phyloP scores from a whole-genome alignment of 37 sponge, comb jelly and placozoan species.

The Crambe crambe region DNA sequence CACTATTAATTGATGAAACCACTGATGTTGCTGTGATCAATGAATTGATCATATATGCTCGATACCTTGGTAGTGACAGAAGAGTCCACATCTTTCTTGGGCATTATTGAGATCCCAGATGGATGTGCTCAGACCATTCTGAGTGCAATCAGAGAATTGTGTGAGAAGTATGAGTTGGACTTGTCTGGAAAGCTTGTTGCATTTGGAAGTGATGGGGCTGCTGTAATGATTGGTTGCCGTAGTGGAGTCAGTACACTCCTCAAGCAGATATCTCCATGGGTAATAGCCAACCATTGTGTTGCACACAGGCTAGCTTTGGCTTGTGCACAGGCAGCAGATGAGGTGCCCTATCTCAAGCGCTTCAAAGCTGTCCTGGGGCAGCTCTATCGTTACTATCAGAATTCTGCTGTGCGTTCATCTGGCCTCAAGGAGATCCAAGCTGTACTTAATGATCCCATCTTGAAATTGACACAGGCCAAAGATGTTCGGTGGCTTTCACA shows the following conservation, averaged over 20 bases:
- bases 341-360: no score
- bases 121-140: not conserved
- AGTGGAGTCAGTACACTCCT: not conserved
- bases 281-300: no score
- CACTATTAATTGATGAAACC: slow-evolving; percentile 31
- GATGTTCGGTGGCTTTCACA: no score
- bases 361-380: no score
- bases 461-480: no score
- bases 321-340: no score
- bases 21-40: slow-evolving; percentile 46
- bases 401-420: no score
- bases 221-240: slow-evolving; percentile 9
- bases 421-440: no score
- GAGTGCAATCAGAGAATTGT: not conserved
- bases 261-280: not conserved
- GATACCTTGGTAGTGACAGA: not conserved
- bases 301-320: no score
- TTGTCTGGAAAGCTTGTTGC: not conserved
- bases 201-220: slow-evolving; percentile 7
- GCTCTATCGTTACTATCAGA: no score
- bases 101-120: slow-evolving; percentile 2
- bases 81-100: not conserved
- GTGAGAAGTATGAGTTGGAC: not conserved
- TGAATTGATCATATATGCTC: slow-evolving; percentile 45
- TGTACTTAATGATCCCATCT: no score